Conservation (phyloP, 2,888 invertebrate species). For the Dione juno region DNA sequence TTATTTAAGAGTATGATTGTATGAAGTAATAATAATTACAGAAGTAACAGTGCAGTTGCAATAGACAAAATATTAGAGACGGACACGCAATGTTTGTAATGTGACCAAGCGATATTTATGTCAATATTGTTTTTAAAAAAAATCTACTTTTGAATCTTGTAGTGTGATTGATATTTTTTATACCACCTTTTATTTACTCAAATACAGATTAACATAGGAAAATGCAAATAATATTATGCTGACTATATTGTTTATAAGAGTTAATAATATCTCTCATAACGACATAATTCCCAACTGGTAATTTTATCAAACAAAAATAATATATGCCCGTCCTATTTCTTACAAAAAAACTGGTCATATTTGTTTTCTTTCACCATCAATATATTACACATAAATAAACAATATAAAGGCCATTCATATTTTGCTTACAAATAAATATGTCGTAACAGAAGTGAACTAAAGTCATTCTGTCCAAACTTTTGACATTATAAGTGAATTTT, state of each 20-base stretch:
- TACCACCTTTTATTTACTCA: too few relatives aligned
- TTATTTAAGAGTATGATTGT: conserved; percentile 12
- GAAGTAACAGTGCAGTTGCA: conserved; percentile 13
- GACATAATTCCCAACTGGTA: not conserved
- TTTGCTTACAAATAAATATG: conserved; percentile 16
- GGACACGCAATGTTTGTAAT: not conserved
- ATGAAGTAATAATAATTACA: conserved; percentile 20
- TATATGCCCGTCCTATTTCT: not conserved
- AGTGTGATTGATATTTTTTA: not conserved
- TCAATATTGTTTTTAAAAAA: too few relatives aligned
- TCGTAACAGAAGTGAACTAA: conserved; percentile 11
- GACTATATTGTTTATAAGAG: too few relatives aligned
- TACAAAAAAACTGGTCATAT: not conserved
- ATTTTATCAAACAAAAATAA: not conserved
- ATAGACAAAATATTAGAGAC: conserved; percentile 16
- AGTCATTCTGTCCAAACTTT: conserved; percentile 8
- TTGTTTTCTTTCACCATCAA: conserved; percentile 15
- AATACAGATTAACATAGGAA: too few relatives aligned
- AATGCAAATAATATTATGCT: too few relatives aligned
- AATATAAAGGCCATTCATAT: conserved; percentile 19
- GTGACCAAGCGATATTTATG: not conserved
- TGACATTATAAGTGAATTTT: not conserved
- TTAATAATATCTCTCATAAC: too few relatives aligned
- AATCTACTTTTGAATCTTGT: not conserved
- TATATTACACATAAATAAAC: conserved; percentile 19